Conservation (phyloP, 2,113 vertebrate genomes). For the Gorsachius goisagi region DNA sequence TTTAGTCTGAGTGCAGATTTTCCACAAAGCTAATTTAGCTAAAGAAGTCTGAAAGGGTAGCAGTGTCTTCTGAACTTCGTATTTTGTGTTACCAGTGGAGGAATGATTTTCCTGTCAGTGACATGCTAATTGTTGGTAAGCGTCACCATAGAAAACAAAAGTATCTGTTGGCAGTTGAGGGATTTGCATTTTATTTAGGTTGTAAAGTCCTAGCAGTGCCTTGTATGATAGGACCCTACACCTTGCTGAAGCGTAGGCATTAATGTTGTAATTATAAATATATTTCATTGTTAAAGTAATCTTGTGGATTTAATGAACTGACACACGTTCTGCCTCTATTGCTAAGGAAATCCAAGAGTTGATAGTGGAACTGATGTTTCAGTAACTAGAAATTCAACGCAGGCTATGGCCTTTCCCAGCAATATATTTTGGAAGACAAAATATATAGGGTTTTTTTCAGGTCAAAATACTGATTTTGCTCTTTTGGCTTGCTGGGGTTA, state of each 20-base stretch:
- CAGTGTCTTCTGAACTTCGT: background rate
- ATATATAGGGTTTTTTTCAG: background rate
- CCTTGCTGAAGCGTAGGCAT: background rate
- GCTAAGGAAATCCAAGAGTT: background rate
- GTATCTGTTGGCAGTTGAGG: background rate
- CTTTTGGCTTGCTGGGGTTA: background rate
- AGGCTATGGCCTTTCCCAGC: background rate
- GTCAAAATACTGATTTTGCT: background rate
- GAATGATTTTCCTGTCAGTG: background rate
- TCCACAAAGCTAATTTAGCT: background rate
- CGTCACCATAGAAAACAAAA: background rate
- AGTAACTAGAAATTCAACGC: background rate
- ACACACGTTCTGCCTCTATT: background rate
- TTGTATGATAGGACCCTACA: background rate
- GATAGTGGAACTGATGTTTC: background rate
- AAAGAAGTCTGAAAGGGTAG: background rate
- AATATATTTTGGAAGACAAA: background rate
- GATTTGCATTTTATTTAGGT: background rate
- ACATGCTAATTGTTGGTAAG: background rate
- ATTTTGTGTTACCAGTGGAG: background rate
- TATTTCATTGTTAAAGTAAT: background rate
- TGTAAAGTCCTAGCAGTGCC: background rate
- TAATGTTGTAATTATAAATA: background rate
- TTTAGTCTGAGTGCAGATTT: background rate
- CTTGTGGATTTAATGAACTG: background rate